phyloP scores from a whole-genome alignment of 2,113 vertebrate species.

The Leucosticte australis region DNA sequence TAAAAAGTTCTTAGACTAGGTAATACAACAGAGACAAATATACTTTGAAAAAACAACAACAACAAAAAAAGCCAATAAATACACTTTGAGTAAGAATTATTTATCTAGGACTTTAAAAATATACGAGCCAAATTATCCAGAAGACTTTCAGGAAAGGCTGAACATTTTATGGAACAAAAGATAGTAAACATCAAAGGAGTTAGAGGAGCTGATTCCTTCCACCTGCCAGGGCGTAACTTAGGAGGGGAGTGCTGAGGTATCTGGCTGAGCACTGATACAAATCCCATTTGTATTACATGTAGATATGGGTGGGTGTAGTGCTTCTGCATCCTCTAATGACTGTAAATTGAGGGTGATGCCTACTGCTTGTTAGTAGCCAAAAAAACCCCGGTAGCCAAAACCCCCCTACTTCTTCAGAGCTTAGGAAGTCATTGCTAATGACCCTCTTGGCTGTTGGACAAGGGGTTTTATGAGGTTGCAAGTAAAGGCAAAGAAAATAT shows the following conservation, averaged over 20 bases:
- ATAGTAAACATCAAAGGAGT: background rate
- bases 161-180: background rate
- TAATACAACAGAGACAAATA: background rate
- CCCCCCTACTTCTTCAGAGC: background rate
- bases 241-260: background rate
- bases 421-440: background rate
- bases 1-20: background rate
- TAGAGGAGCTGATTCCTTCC: background rate
- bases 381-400: background rate
- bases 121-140: background rate
- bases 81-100: background rate
- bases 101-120: background rate
- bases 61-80: background rate
- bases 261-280: background rate
- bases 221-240: background rate
- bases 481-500: background rate
- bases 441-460: background rate
- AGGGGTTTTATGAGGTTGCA: background rate
- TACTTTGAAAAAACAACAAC: background rate
- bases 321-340: background rate
- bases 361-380: background rate
- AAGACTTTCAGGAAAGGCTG: background rate
- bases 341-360: background rate
- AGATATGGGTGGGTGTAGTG: background rate
- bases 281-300: rapidly evolving